These are phyloP conservation scores for Naja naja DNA, from an alignment of 2,113 vertebrate species.

Conservation along the genomic window DNA sequence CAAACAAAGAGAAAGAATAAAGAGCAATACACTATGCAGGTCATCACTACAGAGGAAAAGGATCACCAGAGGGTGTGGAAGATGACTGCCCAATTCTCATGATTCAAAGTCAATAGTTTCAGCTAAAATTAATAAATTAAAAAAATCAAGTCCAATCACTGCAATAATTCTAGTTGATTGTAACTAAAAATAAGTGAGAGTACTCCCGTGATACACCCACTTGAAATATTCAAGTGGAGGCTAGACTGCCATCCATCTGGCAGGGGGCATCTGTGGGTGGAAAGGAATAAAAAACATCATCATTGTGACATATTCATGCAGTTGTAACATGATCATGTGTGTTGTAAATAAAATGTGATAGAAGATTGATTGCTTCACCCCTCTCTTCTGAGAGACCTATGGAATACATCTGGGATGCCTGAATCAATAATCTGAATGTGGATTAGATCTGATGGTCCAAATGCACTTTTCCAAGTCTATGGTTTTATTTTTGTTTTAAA, in stretches of 20 bases:
- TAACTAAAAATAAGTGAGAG: neutral
- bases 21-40: neutral
- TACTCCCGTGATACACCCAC: neutral
- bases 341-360: neutral
- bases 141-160: neutral
- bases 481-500: neutral
- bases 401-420: neutral
- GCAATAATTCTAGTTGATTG: neutral
- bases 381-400: neutral
- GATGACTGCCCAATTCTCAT: neutral
- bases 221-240: neutral
- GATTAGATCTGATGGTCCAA: neutral
- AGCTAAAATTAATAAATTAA: neutral
- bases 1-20: neutral
- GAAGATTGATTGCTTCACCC: neutral
- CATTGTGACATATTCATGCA: neutral
- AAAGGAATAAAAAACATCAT: neutral
- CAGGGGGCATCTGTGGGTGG: neutral
- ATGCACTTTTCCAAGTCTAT: neutral
- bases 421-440: neutral
- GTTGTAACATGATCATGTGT: neutral
- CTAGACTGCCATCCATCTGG: neutral
- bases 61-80: neutral
- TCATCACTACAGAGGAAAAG: neutral
- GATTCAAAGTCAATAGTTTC: neutral